phyloP scores from a whole-genome alignment of 2,113 vertebrate species.

The Lepisosteus osseus region DNA sequence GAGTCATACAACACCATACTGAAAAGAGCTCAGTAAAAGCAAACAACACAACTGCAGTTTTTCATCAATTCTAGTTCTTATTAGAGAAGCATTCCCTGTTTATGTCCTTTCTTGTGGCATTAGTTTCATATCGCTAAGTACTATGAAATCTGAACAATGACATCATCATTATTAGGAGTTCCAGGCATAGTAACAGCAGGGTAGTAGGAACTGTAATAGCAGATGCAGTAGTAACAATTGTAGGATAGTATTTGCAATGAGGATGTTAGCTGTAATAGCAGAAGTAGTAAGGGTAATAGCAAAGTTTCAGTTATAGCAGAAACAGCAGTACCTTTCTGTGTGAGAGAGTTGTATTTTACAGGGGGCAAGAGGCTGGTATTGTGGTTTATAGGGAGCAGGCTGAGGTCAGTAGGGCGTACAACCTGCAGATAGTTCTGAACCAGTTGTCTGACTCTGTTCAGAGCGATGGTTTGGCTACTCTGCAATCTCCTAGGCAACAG shows the following conservation, averaged over 20 bases:
- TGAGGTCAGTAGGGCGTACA: background rate
- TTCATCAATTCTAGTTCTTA: background rate
- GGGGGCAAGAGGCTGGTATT: constrained; percentile 48
- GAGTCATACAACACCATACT: background rate
- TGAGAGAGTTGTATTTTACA: constrained; percentile 48
- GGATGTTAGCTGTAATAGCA: no score
- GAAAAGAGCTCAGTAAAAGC: background rate
- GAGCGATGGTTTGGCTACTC: constrained; percentile 22
- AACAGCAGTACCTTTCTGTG: constrained; percentile 32
- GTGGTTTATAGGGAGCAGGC: constrained; percentile 9
- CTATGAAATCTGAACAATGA: no score
- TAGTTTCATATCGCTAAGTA: no score
- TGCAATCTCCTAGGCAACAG: constrained; percentile 54
- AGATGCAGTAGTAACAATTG: background rate
- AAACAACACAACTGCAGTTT: background rate
- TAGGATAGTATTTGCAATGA: no score
- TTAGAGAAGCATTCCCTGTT: background rate
- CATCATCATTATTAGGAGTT: no score
- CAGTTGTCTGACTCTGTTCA: background rate
- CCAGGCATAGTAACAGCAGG: no score
- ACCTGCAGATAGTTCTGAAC: background rate
- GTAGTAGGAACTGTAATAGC: background rate
- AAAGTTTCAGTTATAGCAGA: background rate
- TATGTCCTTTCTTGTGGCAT: no score
- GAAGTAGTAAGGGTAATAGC: no score